Conservation (phyloP, 2,113 vertebrate species). For the Nycticorax nycticorax region DNA sequence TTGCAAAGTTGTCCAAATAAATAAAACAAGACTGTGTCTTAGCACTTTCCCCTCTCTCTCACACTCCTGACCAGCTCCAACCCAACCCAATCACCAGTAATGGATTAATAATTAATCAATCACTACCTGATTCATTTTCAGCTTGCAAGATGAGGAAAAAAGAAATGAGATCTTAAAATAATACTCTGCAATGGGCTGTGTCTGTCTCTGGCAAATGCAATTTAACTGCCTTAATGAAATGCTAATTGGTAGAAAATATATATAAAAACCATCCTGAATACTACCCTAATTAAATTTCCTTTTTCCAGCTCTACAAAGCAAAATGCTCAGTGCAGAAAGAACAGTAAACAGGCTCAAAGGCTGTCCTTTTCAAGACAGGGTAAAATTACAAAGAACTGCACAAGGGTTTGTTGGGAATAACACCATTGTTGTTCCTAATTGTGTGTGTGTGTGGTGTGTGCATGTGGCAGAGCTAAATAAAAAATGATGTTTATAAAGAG, state of each 20-base stretch:
- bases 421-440: conserved; percentile 15
- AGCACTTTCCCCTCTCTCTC: background rate
- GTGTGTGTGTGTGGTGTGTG: background rate
- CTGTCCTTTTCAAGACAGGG: background rate
- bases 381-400: background rate
- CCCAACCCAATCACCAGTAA: background rate
- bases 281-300: conserved; percentile 61
- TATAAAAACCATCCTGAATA: conserved; percentile 59
- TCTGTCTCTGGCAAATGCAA: conserved; percentile 71
- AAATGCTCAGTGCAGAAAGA: background rate
- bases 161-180: conserved; percentile 63
- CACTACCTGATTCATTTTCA: conserved; percentile 61
- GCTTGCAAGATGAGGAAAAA: conserved; percentile 18
- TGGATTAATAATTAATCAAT: conserved; percentile 66
- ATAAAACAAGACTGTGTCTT: background rate
- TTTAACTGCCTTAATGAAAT: conserved; percentile 76
- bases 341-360: conserved; percentile 25
- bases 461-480: conserved; percentile 1
- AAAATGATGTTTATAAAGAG: conserved; percentile 28
- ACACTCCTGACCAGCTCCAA: background rate
- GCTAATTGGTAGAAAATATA: conserved; percentile 74
- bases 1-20: background rate
- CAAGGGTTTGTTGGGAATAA: background rate
- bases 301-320: conserved; percentile 29
- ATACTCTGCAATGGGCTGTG: conserved; percentile 50